Base-by-base conservation (phyloP, 1,140 invertebrate genomes). In the Lepidurus arcticus region DNA sequence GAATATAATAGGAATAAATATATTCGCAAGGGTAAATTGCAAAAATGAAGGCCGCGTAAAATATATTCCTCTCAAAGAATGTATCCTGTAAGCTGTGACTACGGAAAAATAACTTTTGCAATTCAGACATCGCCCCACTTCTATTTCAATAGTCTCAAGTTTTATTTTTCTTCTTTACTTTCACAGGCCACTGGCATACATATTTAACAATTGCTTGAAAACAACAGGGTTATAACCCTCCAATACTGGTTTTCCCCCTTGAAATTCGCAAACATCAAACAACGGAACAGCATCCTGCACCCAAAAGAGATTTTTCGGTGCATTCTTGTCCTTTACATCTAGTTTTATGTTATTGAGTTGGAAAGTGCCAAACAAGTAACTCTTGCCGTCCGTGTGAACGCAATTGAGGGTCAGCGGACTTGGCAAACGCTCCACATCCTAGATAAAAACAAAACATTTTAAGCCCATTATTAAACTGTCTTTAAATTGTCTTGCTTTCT, bases 401-500 rank as follows among this genome's bases (percentile, higher is more conserved):
- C 91, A 91, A 82, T 96, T 94, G 10, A 95, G 83, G 43, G 90
- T 89, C 74, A 96, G 86, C n/a, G 94, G 94, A 82, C 91, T 88
- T 16, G 92, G 90, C 73, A 92, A 85, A 80, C 89, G 85, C 81
- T 88, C 88, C 1, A 91, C 87, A 82, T 90, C 82, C 43, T 89
- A 85, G 90, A 34, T 34, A 34, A 34, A 91, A 82, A 21, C 47
- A 44, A 34, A 21, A 76, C 74, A 73, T 79, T 34, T 78, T 44
- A 65, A 43, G 44, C 77, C 73, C 13, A 44, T 79, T 78, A 42
- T 79, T 78, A 42, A 78, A 44, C 9, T 21, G 13, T 65, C 7
- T 65, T 21, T 65, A 11, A 7, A n/a, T 65, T 65, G 21, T 65
- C n/a, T 65, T 65, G n/a, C 9, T 8, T 65, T 4, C 53, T n/a